Evolutionary conservation across 2,113 vertebrate species (phyloP).

Genomic region (Gulo gulo): DNA sequence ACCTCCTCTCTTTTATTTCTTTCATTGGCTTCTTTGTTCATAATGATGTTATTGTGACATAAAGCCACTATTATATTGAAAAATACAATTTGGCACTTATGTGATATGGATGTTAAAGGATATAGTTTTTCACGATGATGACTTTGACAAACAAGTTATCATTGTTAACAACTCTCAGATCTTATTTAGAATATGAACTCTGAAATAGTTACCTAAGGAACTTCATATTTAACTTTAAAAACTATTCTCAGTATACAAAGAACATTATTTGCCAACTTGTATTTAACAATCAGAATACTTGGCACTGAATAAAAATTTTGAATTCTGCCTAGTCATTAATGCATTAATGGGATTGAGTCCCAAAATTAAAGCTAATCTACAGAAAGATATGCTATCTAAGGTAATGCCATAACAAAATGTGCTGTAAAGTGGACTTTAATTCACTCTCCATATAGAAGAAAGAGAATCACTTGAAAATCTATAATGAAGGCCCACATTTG

Average conservation of each 20-base stretch:
- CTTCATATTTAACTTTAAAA: neutral
- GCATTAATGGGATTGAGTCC: neutral
- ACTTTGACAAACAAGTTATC: neutral
- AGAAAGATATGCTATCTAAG: neutral
- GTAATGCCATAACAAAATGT: neutral
- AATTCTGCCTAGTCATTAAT: slow-evolving; percentile 33
- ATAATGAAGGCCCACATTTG: neutral
- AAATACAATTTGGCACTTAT: neutral
- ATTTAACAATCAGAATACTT: slow-evolving; percentile 21
- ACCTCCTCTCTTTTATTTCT: neutral
- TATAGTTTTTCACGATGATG: neutral
- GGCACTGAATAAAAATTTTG: neutral
- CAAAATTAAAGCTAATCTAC: neutral
- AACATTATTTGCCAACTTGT: neutral
- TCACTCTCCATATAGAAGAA: rapidly evolving
- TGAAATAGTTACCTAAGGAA: neutral
- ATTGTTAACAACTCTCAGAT: neutral
- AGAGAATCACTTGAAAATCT: neutral
- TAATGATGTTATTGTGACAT: neutral
- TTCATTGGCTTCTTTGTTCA: neutral
- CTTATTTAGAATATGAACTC: neutral
- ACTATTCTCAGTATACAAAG: neutral
- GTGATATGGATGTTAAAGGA: neutral
- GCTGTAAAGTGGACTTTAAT: neutral
- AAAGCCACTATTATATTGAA: neutral